These are phyloP conservation scores for Chiloscyllium punctatum DNA, from an alignment of 2,797 vertebrate species.

Conservation along the genomic window DNA sequence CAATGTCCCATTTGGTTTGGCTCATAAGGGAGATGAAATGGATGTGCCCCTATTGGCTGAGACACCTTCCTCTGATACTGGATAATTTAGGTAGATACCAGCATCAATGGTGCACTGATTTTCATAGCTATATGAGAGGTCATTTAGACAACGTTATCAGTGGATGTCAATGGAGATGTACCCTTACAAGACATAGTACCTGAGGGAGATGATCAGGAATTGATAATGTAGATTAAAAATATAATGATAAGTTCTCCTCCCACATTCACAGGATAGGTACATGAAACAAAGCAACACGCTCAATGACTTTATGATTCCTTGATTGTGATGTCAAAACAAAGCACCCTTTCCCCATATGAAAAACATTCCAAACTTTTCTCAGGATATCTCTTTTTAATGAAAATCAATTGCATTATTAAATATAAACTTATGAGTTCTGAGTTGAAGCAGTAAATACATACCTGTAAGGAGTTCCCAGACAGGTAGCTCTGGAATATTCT, in stretches of 20 bases:
- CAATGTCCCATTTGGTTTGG: background rate
- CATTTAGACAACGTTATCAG: background rate
- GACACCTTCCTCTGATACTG: background rate
- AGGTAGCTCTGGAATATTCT: constrained; percentile 55
- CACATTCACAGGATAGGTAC: background rate
- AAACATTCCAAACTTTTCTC: background rate
- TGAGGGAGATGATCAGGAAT: background rate
- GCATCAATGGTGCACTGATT: background rate
- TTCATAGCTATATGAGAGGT: background rate
- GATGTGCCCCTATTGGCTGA: background rate
- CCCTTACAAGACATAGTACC: background rate
- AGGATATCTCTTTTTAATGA: background rate
- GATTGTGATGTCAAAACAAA: background rate
- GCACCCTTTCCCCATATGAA: background rate
- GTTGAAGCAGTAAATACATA: constrained; percentile 43
- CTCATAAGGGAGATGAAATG: background rate
- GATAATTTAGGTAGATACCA: background rate
- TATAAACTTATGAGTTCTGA: background rate
- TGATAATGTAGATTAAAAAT: background rate
- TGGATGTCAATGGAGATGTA: background rate
- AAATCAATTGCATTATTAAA: constrained; percentile 4
- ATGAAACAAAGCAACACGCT: background rate
- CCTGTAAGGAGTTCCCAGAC: constrained; percentile 66
- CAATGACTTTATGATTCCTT: background rate
- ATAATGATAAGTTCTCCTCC: background rate